Evolutionary conservation across 2,797 vertebrate genomes (phyloP).

Genomic region (Gila robusta): DNA sequence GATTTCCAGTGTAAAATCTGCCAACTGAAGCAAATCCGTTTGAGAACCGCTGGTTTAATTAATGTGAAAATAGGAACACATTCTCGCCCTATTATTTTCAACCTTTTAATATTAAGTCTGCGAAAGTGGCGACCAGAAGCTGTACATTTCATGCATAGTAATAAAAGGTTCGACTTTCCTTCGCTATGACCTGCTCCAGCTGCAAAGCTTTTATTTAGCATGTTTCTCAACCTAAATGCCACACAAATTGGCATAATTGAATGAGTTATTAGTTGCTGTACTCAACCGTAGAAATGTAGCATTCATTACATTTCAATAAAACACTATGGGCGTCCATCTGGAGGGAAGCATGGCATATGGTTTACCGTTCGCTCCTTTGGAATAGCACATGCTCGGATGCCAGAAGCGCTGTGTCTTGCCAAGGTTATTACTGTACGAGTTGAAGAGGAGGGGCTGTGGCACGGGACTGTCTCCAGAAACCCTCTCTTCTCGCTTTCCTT

Average conservation of each 20-base stretch:
- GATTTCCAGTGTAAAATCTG: neutral
- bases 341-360: conserved; percentile 50
- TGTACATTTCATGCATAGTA: conserved; percentile 12
- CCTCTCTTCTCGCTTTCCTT: conserved; percentile 29
- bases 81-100: neutral
- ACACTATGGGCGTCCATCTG: conserved; percentile 52
- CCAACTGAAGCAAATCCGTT: neutral
- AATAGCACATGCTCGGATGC: conserved; percentile 33
- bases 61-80: conserved; percentile 12
- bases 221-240: neutral
- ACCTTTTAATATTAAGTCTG: conserved; percentile 4
- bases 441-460: conserved; percentile 18
- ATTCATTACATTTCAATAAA: conserved; percentile 53
- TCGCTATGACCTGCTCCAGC: neutral
- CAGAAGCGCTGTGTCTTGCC: conserved; percentile 50
- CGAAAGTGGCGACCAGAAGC: conserved; percentile 3
- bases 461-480: conserved; percentile 33
- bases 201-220: conserved; percentile 23
- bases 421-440: conserved; percentile 38
- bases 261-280: conserved; percentile 33
- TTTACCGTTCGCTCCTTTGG: conserved; percentile 13
- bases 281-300: conserved; percentile 34
- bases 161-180: conserved; percentile 15
- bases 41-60: neutral
- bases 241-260: conserved; percentile 46